Base-by-base conservation (phyloP, 2,888 invertebrate genomes). In the Helleia helle region DNA sequence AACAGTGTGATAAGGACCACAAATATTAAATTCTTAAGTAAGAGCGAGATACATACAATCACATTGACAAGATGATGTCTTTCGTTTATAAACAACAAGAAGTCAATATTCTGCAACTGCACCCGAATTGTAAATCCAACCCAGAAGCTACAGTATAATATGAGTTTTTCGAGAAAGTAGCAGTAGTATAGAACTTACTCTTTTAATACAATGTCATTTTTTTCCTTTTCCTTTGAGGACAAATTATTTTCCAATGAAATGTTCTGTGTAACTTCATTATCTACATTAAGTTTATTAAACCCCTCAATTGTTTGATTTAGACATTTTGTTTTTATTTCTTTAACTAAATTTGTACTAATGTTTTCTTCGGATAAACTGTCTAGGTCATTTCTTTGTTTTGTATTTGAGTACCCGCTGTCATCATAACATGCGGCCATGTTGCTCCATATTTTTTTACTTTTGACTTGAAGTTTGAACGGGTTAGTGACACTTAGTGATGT, bases 1-100 rank as follows among this genome's bases (percentile, higher is more conserved):
- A 69, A 71, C 60, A 59, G 63, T 61, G 59, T 54, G 67, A 72
- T 70, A 68, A 73, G 67, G 73, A 71, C 54, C 63, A 61, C 70
- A 53, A 62, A 61, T 62, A 66, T 50, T 60, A 55, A 57, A 49
- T 38, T 47, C 39, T 43, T 51, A 49, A 45, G 81, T 61, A 66
- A 40, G 70, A 81, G 52, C 50, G 74, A 66, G 84, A 83, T 40
- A 22, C 5, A 50, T 44, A 50, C 49, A 56, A 59, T 47, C 54
- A 56, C 75, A 73, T 75, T 79, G 80, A 81, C 76, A 81, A 81
- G 76, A 81, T 81, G 81, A 80, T 72, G 65, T 59, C 54, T 55
- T 55, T 59, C 57, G 50, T 41, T n/a, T n/a, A 28, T 37, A 53
- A 43, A 34, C 41, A 40, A 43, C 34, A 40, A 39, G 47, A 36